Percentiles rank a stretch among this genome's conserved stretches.
Evolutionary conservation across 2,888 invertebrate genomes (phyloP).

Genomic region (Silvanus unidentatus): DNA sequence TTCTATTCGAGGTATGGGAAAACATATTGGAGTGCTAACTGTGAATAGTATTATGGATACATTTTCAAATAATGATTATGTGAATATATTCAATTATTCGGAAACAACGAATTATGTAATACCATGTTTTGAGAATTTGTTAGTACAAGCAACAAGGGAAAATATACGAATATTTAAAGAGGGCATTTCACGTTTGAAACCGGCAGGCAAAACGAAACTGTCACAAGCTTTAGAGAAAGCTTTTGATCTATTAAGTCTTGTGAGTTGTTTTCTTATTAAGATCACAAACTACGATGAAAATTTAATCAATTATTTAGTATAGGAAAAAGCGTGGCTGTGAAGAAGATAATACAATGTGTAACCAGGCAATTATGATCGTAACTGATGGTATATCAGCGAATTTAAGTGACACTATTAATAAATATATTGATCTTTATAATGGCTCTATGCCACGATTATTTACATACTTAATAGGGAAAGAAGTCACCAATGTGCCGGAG

Average conservation of each 20-base stretch:
- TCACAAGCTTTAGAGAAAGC: slow-evolving; percentile 76
- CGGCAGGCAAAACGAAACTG: slow-evolving; percentile 79
- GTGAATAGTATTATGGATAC: slow-evolving; percentile 86
- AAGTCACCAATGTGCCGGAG: slow-evolving; percentile 83
- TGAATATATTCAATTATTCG: slow-evolving; percentile 85
- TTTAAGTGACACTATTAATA: slow-evolving; percentile 75
- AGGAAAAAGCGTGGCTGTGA: slow-evolving; percentile 49
- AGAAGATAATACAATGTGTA: slow-evolving; percentile 59
- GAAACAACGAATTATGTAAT: slow-evolving; percentile 66
- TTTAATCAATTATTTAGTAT: slow-evolving; percentile 31
- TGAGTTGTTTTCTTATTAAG: slow-evolving; percentile 47
- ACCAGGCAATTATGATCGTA: slow-evolving; percentile 93
- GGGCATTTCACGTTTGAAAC: slow-evolving; percentile 59
- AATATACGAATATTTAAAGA: slow-evolving; percentile 71
- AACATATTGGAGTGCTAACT: slow-evolving; percentile 77
- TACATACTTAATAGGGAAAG: slow-evolving; percentile 91
- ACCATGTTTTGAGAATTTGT: slow-evolving; percentile 73
- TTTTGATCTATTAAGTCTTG: slow-evolving; percentile 72
- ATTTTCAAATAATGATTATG: slow-evolving; percentile 95
- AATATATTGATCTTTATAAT: slow-evolving; percentile 68
- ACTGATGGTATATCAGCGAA: slow-evolving; percentile 92
- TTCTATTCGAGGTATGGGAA: slow-evolving; percentile 48
- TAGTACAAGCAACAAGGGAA: slow-evolving; percentile 86
- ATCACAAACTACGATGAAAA: no score
- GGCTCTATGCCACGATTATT: slow-evolving; percentile 81